phyloP scores from a whole-genome alignment of 2,888 invertebrate genomes.

The Chymomyza procnemis region DNA sequence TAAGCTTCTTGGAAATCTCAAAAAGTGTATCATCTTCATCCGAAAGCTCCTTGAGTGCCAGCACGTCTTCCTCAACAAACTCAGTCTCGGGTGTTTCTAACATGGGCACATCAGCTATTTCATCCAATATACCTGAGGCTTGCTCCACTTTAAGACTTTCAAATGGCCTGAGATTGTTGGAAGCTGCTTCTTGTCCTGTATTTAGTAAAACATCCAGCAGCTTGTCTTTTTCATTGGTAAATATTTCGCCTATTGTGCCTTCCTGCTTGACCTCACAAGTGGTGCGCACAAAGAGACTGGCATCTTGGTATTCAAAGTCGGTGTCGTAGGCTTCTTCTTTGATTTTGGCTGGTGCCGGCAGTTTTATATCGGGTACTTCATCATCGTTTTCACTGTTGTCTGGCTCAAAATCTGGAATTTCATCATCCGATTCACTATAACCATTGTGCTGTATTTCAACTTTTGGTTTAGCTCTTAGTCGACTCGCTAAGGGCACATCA shows the following conservation, averaged over 20 bases:
- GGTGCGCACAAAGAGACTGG: slow-evolving; percentile 46
- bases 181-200: slow-evolving; percentile 44
- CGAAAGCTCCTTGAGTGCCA: slow-evolving; percentile 49
- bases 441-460: slow-evolving; percentile 4
- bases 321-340: slow-evolving; percentile 60
- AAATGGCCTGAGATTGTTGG: slow-evolving; percentile 46
- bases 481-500: slow-evolving; percentile 55
- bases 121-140: slow-evolving; percentile 58
- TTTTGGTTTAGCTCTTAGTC: slow-evolving; percentile 36
- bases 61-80: slow-evolving; percentile 60
- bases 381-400: slow-evolving; percentile 59
- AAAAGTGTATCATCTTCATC: slow-evolving; percentile 27
- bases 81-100: slow-evolving; percentile 49
- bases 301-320: slow-evolving; percentile 60
- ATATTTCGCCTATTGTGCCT: slow-evolving; percentile 57
- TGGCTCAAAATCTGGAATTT: slow-evolving; percentile 66
- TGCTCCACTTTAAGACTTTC: slow-evolving; percentile 62
- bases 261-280: slow-evolving; percentile 60
- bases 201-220: slow-evolving; percentile 67
- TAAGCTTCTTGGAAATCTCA: slow-evolving; percentile 46
- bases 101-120: slow-evolving; percentile 69
- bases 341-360: slow-evolving; percentile 49
- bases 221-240: slow-evolving; percentile 71
- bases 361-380: slow-evolving; percentile 43
- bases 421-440: slow-evolving; percentile 63